Evolutionary conservation across 2,888 invertebrate species (phyloP).

Genomic region (Ophion ellenae): DNA sequence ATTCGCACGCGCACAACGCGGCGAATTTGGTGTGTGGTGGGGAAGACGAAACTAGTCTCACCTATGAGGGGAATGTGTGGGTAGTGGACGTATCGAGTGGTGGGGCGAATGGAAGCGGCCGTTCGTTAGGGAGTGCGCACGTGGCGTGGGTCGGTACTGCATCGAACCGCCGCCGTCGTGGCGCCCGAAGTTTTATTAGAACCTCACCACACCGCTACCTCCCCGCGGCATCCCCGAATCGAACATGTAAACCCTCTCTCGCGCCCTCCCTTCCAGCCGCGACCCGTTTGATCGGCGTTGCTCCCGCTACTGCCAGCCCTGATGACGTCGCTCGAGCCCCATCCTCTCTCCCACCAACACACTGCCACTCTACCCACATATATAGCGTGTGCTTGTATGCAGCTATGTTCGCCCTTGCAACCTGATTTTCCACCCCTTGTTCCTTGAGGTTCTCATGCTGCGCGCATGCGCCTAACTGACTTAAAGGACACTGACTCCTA

Average conservation of each 20-base stretch:
- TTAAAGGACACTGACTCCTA: conserved; percentile 82
- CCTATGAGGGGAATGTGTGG: conserved; percentile 35
- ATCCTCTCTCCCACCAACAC: background rate
- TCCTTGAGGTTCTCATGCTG: conserved; percentile 48
- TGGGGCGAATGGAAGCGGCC: conserved; percentile 74
- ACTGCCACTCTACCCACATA: background rate
- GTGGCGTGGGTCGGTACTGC: conserved; percentile 79
- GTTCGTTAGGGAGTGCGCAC: conserved; percentile 82
- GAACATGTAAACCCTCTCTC: conserved; percentile 21
- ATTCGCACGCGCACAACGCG: conserved; percentile 41
- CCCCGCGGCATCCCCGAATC: conserved; percentile 52
- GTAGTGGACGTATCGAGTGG: conserved; percentile 61
- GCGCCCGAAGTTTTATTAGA: conserved; percentile 82
- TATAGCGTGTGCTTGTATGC: background rate
- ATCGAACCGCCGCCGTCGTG: conserved; percentile 80
- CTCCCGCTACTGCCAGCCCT: conserved; percentile 23
- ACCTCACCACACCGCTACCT: conserved; percentile 58
- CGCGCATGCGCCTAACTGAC: conserved; percentile 78
- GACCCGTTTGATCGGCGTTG: conserved; percentile 39
- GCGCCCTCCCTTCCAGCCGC: conserved; percentile 12
- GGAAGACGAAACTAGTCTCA: conserved; percentile 27
- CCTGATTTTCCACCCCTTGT: conserved; percentile 50
- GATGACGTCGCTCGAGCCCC: conserved; percentile 23
- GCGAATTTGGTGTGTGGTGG: conserved; percentile 12
- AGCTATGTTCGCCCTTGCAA: conserved; percentile 45